Conservation (phyloP, 2,113 vertebrate species). For the Podarcis muralis region DNA sequence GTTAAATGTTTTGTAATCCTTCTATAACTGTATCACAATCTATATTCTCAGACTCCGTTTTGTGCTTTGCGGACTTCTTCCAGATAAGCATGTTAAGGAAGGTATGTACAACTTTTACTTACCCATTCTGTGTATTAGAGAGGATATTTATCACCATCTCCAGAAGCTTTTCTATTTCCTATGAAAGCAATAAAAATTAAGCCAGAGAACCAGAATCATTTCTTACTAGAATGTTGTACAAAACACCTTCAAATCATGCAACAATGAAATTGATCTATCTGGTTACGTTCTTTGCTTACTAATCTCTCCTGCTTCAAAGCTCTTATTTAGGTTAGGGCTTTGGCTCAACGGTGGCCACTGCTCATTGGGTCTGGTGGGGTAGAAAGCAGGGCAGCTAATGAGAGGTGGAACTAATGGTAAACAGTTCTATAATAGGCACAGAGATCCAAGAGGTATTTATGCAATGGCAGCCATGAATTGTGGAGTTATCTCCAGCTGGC, state of each 20-base stretch:
- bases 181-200: neutral
- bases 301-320: no score
- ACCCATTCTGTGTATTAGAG: slow-evolving; percentile 49
- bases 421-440: no score
- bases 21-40: neutral
- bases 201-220: neutral
- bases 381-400: no score
- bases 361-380: no score
- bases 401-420: no score
- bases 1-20: neutral
- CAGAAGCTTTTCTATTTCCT: slow-evolving; percentile 42
- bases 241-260: neutral
- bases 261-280: neutral
- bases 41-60: no score
- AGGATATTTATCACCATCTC: slow-evolving; percentile 25
- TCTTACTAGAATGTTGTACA: neutral
- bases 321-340: no score
- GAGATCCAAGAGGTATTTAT: no score
- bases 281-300: no score
- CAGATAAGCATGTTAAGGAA: neutral
- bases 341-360: no score
- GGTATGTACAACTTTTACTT: slow-evolving; percentile 5
- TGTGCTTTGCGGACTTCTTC: neutral
- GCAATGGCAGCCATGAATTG: no score
- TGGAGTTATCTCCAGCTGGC: no score